phyloP scores from a whole-genome alignment of 2,113 vertebrate genomes.

The Leptobrachium ailaonicum region DNA sequence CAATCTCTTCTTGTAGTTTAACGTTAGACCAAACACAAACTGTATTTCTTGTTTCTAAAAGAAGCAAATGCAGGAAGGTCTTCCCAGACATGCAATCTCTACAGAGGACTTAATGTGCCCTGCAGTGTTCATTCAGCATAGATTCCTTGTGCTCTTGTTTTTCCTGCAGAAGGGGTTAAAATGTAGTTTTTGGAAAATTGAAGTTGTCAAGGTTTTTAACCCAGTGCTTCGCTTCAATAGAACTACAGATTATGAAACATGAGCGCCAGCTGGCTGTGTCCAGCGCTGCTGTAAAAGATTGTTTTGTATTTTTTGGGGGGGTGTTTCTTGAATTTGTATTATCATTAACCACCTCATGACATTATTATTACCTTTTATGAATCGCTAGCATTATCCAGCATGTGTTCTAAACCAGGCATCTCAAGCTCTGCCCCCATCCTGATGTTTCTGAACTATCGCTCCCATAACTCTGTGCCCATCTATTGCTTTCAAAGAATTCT shows the following conservation, averaged over 20 bases:
- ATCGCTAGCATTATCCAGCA: too few species aligned
- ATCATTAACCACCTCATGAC: too few species aligned
- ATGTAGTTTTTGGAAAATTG: not conserved
- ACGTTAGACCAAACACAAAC: not conserved
- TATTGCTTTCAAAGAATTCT: too few species aligned
- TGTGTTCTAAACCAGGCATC: too few species aligned
- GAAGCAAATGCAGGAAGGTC: not conserved
- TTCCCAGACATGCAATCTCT: not conserved
- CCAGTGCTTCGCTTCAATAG: constrained; percentile 11
- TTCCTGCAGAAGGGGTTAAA: not conserved
- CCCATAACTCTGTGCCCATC: too few species aligned
- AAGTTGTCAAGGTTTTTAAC: not conserved
- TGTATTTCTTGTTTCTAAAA: not conserved
- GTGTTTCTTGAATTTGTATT: too few species aligned
- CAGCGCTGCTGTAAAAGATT: not conserved
- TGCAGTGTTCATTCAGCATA: not conserved
- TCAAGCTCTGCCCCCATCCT: too few species aligned
- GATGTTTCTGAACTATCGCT: too few species aligned
- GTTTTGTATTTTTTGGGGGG: too few species aligned
- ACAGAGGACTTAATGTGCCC: too few species aligned
- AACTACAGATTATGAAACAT: constrained; percentile 32
- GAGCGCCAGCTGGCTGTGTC: constrained; percentile 28
- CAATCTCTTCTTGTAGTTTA: not conserved
- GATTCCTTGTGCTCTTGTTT: not conserved
- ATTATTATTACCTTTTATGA: too few species aligned